Conservation (phyloP, 2,888 invertebrate species). For the Drosophila pegasa region DNA sequence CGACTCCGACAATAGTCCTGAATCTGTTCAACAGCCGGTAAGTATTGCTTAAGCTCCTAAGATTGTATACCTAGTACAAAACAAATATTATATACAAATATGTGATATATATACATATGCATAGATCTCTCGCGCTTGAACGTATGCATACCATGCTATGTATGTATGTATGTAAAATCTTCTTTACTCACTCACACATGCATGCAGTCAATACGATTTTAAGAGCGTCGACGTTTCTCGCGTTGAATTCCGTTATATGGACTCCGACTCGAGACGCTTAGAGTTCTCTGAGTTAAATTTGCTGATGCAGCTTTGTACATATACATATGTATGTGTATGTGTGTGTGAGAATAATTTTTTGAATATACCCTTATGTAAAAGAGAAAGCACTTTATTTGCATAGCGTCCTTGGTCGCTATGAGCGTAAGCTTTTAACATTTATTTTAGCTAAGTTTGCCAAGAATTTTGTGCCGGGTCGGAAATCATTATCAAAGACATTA, state of each 20-base stretch:
- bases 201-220: neutral
- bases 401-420: neutral
- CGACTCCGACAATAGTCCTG: neutral
- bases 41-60: conserved; percentile 8
- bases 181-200: neutral
- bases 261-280: neutral
- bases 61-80: neutral
- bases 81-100: neutral
- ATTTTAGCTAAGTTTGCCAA: too few species aligned
- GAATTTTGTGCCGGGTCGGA: too few species aligned
- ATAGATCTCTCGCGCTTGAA: neutral
- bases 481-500: too few species aligned
- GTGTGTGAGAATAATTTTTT: neutral
- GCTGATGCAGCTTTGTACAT: conserved; percentile 27
- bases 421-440: too few species aligned
- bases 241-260: conserved; percentile 32
- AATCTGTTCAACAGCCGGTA: conserved; percentile 28
- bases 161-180: neutral
- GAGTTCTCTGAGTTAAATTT: conserved; percentile 7
- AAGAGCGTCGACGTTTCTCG: neutral
- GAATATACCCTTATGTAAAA: neutral
- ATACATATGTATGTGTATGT: neutral
- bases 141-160: neutral
- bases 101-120: neutral
- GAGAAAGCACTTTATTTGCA: neutral